Evolutionary conservation across 2,113 vertebrate species (phyloP).

Genomic region (Lepidothrix coronata): DNA sequence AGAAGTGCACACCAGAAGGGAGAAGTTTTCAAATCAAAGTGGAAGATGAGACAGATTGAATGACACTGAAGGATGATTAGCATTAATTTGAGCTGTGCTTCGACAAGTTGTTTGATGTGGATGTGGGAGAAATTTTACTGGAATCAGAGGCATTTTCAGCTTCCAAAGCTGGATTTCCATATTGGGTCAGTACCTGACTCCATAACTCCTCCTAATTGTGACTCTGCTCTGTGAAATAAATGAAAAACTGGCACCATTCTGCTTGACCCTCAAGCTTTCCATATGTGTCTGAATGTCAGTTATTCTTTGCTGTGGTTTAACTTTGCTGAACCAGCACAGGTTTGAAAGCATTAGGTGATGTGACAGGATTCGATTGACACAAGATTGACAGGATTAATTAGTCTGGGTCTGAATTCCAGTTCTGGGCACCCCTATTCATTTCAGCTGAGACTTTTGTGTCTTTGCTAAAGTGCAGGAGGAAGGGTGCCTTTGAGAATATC

Average conservation of each 20-base stretch:
- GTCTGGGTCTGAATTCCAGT: background rate
- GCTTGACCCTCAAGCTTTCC: background rate
- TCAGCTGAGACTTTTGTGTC: background rate
- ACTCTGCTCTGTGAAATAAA: background rate
- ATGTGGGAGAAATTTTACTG: background rate
- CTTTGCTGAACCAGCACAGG: background rate
- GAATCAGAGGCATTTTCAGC: background rate
- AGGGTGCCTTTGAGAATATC: background rate
- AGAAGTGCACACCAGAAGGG: background rate
- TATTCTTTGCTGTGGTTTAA: background rate
- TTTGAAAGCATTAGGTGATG: background rate
- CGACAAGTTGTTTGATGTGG: background rate
- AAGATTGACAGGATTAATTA: constrained; percentile 29
- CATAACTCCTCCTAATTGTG: background rate
- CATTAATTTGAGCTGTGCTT: background rate
- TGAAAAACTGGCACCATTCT: background rate
- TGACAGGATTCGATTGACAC: background rate
- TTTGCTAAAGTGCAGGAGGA: background rate
- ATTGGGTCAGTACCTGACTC: background rate
- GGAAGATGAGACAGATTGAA: background rate
- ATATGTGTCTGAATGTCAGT: background rate
- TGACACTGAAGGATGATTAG: background rate
- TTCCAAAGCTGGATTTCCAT: background rate
- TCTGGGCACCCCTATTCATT: background rate
- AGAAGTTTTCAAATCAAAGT: background rate